phyloP scores from a whole-genome alignment of 2,113 vertebrate species.

The Chroicocephalus ridibundus region DNA sequence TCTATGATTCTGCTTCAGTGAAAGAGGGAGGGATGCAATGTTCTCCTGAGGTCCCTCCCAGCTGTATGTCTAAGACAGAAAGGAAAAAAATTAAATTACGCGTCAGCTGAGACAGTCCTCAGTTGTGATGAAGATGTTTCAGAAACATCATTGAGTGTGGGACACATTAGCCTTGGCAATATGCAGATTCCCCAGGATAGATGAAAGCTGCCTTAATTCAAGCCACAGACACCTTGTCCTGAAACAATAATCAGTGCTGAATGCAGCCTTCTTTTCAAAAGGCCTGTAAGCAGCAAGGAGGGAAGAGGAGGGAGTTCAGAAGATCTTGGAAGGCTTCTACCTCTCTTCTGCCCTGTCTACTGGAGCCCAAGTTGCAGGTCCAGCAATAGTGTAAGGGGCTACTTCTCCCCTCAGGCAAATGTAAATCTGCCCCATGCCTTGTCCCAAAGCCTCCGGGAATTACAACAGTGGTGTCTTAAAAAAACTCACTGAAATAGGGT shows the following conservation, averaged over 20 bases:
- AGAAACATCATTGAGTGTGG: background rate
- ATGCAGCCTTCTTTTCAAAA: background rate
- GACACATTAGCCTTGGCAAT: background rate
- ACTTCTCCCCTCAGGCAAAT: background rate
- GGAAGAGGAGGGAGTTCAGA: background rate
- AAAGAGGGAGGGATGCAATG: background rate
- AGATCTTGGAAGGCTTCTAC: background rate
- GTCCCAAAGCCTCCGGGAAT: background rate
- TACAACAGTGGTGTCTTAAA: background rate
- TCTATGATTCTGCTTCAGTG: background rate
- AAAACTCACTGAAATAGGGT: background rate
- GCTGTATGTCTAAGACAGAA: background rate
- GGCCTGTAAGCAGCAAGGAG: background rate
- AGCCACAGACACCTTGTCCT: background rate
- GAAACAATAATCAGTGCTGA: background rate
- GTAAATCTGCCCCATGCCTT: background rate
- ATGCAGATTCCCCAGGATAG: background rate
- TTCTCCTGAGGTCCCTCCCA: background rate
- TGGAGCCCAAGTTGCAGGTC: background rate
- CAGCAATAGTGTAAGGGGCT: background rate
- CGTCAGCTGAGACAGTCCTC: background rate
- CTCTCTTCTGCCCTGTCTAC: background rate
- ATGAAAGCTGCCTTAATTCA: background rate
- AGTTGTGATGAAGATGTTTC: background rate
- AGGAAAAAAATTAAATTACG: background rate